A percentile compares a stretch with the other conserved stretches of the same genome.
Evolutionary conservation across 1,140 invertebrate genomes (phyloP).

Genomic region (Anoplophora glabripennis): DNA sequence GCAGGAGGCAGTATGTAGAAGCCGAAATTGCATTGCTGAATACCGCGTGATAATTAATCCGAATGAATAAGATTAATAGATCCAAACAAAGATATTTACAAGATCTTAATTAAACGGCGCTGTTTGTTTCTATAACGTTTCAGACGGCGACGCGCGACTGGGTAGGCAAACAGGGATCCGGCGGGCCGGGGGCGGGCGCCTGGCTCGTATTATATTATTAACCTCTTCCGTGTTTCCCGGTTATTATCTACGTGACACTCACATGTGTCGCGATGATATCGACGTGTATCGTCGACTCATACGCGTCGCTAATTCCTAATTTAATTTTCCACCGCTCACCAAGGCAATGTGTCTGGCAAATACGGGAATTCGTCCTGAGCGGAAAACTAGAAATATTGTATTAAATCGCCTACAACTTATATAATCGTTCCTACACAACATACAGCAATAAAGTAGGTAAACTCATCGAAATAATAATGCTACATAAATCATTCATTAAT

Average conservation of each 20-base stretch:
- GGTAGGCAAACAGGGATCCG: constrained; percentile 16
- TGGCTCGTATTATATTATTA: constrained; percentile 14
- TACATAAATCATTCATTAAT: too few species aligned
- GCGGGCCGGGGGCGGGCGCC: not conserved
- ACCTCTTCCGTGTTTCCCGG: constrained; percentile 1
- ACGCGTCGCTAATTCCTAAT: constrained; percentile 11
- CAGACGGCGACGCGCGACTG: constrained; percentile 2
- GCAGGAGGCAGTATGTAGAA: constrained; percentile 9
- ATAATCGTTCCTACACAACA: too few species aligned
- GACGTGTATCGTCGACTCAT: constrained; percentile 9
- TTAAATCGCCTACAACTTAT: too few species aligned
- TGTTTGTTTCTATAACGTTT: constrained; percentile 17
- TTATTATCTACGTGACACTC: constrained; percentile 19
- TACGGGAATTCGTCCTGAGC: too few species aligned
- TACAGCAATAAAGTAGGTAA: too few species aligned
- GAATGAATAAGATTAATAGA: constrained; percentile 38
- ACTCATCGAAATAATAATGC: too few species aligned
- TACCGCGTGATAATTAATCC: constrained; percentile 29
- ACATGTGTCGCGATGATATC: constrained; percentile 17
- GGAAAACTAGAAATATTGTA: too few species aligned
- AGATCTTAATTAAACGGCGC: constrained; percentile 33
- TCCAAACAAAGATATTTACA: constrained; percentile 33
- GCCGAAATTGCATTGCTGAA: constrained; percentile 26
- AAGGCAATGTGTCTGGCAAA: constrained; percentile 13
- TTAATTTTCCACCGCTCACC: constrained; percentile 1